These are phyloP conservation scores for Marisa cornuarietis DNA, from an alignment of 1,140 invertebrate genomes.

Conservation along the genomic window DNA sequence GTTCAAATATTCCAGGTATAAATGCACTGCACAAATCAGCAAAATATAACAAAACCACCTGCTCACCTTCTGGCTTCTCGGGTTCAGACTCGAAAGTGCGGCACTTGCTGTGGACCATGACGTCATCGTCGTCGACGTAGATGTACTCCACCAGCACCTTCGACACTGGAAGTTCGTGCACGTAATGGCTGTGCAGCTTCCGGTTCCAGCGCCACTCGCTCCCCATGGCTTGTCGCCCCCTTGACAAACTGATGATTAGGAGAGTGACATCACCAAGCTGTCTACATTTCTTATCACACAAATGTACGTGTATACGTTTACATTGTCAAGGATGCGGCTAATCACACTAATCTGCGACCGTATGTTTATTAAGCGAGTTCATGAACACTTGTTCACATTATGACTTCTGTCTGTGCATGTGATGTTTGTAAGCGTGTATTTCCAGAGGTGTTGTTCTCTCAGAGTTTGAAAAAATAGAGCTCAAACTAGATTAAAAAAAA, in stretches of 20 bases:
- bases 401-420: not conserved
- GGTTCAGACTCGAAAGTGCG: slow-evolving; percentile 21
- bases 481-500: too few species aligned
- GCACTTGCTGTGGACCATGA: slow-evolving; percentile 29
- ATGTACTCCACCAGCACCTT: slow-evolving; percentile 31
- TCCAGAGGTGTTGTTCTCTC: too few species aligned
- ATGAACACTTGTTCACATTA: not conserved
- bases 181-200: slow-evolving; percentile 15
- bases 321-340: not conserved
- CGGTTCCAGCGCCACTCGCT: slow-evolving; percentile 17
- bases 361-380: not conserved
- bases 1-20: too few species aligned
- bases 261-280: too few species aligned
- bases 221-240: not conserved
- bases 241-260: not conserved
- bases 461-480: too few species aligned
- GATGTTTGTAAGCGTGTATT: too few species aligned
- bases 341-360: not conserved
- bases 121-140: slow-evolving; percentile 29
- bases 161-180: slow-evolving; percentile 18
- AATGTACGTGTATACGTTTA: not conserved
- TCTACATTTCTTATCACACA: too few species aligned
- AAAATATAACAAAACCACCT: too few species aligned
- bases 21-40: too few species aligned
- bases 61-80: slow-evolving; percentile 14